A percentile compares a stretch with the other conserved stretches of the same genome.
These are phyloP conservation scores for Penaeus monodon DNA, from an alignment of 2,888 invertebrate genomes.

Conservation along the genomic window DNA sequence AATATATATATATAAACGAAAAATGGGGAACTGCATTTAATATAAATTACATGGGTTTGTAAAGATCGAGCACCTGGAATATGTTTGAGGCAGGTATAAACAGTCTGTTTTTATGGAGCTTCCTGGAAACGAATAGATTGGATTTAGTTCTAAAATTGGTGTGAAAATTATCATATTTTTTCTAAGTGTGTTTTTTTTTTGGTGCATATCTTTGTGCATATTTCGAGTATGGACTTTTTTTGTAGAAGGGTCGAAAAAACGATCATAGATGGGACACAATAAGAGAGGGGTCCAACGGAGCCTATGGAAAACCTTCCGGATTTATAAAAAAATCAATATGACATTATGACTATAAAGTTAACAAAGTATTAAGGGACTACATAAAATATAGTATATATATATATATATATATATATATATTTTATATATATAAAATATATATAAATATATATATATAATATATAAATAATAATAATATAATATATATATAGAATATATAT, in stretches of 20 bases:
- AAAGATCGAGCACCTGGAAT: constrained; percentile 64
- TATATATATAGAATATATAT: too few relatives aligned
- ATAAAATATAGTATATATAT: too few relatives aligned
- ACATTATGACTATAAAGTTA: too few relatives aligned
- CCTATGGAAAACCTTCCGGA: too few relatives aligned
- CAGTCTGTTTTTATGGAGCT: constrained; percentile 78
- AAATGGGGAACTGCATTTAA: background rate
- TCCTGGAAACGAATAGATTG: constrained; percentile 72
- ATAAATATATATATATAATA: too few relatives aligned
- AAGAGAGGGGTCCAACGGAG: background rate
- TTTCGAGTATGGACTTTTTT: background rate
- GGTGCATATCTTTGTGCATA: background rate
- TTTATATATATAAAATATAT: too few relatives aligned
- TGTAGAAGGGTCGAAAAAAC: background rate
- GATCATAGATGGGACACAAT: background rate
- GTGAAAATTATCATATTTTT: background rate
- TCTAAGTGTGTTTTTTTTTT: too few relatives aligned
- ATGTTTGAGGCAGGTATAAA: constrained; percentile 75
- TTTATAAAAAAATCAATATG: too few relatives aligned
- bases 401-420: too few relatives aligned
- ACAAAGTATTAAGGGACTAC: too few relatives aligned
- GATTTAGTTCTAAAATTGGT: background rate
- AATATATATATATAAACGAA: too few relatives aligned
- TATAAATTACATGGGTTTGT: constrained; percentile 66
- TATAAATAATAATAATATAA: too few relatives aligned